Base-by-base conservation (phyloP, 2,113 vertebrate genomes). In the Anarhynchus alexandrinus region DNA sequence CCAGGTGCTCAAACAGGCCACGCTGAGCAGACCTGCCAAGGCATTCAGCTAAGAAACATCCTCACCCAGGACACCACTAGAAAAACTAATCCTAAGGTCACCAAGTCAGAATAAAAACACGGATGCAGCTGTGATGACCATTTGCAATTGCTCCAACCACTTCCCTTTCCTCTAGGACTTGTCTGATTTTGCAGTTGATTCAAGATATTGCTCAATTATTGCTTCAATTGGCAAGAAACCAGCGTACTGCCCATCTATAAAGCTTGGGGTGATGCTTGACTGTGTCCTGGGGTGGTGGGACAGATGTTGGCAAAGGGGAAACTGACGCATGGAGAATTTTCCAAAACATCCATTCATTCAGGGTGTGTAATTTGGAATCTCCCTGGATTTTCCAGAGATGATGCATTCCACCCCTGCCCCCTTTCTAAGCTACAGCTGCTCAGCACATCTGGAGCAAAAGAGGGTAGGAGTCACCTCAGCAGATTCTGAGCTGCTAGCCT, bases 121-220 rank as follows among this genome's bases (percentile, higher is more conserved):
- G 9, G 92, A 93, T 88, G 94, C 95, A 96, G 95, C 94, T 96
- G 96, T 82, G 74, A 54, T 57, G 66, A 79, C 57, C 66, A 3
- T 40, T 76, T 5, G 5, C 70, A 57, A 57, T 67, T 87, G 71
- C 87, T 93, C 23, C 71, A 80, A 73, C 91, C 91, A 59, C 90
- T 93, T 95, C 92, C 94, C 65, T 40, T 88, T 95, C 94, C 96
- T 85, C 62, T 22, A 17, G 2, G 61, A 65, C 52, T 1, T 66
- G 78, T 79, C 61, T 17, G 8, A 11, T 69, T 1, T 1, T 23
- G 62, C 86, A 80, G 81, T 4, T 76, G 61, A 87, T 76, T 69
- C 57, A 55, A 86, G 83, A 52, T 34, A 93, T 16, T 40, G 36
- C 49, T 89, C 80, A 36, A 51, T 82, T 64, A 76, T 3, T 85